A percentile compares a stretch with the other conserved stretches of the same genome.
These are phyloP conservation scores for Pseudeuparius sepicola DNA, from an alignment of 2,888 invertebrate species.

Conservation along the genomic window DNA sequence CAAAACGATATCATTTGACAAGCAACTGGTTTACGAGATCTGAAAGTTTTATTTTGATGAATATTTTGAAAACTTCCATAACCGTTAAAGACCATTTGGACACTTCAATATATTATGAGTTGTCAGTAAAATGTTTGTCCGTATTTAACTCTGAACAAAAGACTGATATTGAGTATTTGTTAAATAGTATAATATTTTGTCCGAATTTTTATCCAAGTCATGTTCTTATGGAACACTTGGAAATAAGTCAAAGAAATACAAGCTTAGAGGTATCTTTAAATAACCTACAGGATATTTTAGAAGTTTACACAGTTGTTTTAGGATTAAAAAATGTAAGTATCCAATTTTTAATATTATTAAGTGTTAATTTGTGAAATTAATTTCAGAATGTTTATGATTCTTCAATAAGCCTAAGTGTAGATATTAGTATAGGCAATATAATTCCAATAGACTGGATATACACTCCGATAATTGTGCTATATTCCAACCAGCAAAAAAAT, in stretches of 20 bases:
- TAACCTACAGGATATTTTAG: constrained; percentile 32
- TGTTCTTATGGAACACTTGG: constrained; percentile 45
- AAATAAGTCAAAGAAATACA: constrained; percentile 40
- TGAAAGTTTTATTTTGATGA: constrained; percentile 48
- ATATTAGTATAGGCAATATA: constrained; percentile 44
- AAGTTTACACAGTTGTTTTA: constrained; percentile 33
- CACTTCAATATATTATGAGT: constrained; percentile 45
- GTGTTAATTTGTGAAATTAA: constrained; percentile 4
- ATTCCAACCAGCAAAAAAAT: constrained; percentile 46
- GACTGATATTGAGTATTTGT: constrained; percentile 46
- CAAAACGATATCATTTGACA: constrained; percentile 36
- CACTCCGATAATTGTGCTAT: constrained; percentile 60
- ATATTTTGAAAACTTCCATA: constrained; percentile 40
- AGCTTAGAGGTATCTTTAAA: constrained; percentile 37
- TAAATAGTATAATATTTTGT: constrained; percentile 52
- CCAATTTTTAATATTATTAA: constrained; percentile 11
- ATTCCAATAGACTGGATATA: constrained; percentile 76
- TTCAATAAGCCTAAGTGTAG: constrained; percentile 24
- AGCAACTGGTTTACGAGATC: constrained; percentile 55
- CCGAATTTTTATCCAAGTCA: constrained; percentile 49
- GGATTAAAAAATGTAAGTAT: constrained; percentile 31
- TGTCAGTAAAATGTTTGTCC: constrained; percentile 52
- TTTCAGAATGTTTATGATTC: constrained; percentile 24
- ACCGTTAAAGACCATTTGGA: constrained; percentile 34
- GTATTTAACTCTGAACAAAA: constrained; percentile 50